Conservation (phyloP, 2,888 invertebrate species). For the Bembecia ichneumoniformis region DNA sequence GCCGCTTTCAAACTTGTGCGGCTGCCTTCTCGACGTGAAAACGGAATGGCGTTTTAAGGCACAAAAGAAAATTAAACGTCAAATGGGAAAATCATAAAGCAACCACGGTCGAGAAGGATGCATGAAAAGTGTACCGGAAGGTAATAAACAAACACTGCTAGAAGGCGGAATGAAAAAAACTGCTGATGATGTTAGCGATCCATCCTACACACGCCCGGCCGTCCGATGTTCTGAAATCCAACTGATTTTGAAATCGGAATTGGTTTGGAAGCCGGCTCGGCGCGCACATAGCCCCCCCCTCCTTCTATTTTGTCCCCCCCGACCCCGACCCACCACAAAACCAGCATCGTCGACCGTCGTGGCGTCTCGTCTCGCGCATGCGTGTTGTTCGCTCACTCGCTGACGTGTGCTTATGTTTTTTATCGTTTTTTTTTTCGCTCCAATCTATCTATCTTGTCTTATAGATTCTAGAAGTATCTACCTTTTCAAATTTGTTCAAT, state of each 20-base stretch:
- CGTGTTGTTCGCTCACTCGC: constrained; percentile 49
- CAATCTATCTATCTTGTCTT: constrained; percentile 9
- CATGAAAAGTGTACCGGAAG: constrained; percentile 59
- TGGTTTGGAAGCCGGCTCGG: constrained; percentile 26
- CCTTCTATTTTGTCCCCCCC: constrained; percentile 21
- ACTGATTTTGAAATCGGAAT: constrained; percentile 35
- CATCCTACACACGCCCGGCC: constrained; percentile 72
- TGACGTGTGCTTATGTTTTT: constrained; percentile 68
- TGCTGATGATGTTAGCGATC: constrained; percentile 72
- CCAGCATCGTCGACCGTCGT: constrained; percentile 29
- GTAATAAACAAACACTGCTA: constrained; percentile 69
- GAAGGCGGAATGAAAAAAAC: constrained; percentile 74
- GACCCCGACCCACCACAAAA: constrained; percentile 15
- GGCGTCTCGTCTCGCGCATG: constrained; percentile 58
- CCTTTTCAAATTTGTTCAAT: too few relatives aligned
- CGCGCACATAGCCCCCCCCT: constrained; percentile 32
- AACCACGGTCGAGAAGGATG: constrained; percentile 68
- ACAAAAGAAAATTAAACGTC: constrained; percentile 48
- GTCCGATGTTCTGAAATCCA: constrained; percentile 71
- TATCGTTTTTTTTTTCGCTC: constrained; percentile 42
- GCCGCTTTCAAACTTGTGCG: constrained; percentile 71
- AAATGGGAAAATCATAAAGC: constrained; percentile 48
- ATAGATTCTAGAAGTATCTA: too few relatives aligned
- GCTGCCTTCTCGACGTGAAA: constrained; percentile 69
- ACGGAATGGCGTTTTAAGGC: constrained; percentile 57